Evolutionary conservation across 2,888 invertebrate species (phyloP), one percentile per base, ranked within the genome.

Genomic region (Protula sp.): DNA sequence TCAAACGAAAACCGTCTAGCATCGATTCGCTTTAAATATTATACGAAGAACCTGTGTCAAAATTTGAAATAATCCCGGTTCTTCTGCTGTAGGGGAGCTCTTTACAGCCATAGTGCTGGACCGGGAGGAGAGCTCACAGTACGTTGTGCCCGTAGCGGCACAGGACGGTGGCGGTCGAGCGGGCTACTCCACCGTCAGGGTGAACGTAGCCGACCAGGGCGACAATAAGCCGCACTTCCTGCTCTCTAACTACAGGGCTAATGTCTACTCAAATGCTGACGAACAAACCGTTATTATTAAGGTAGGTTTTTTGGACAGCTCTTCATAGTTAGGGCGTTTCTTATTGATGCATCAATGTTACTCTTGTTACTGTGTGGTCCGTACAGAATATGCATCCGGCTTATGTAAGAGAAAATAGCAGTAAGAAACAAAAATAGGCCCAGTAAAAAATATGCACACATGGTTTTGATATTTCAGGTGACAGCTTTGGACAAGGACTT

Each of bases 121-220:
- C 52, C 50, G 65, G 2, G 68, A 95, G 83, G 78, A 84, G 22
- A 85, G 85, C 59, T 22, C 58, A 22, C 51, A 55, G 28, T 62
- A 64, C 59, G 27, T 47, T n/a, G 67, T 82, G 28, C 74, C 78
- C 3, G 70, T 82, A 45, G 73, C 76, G 9, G 82, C 79, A 47
- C 70, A 74, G 31, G 82, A 82, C 65, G 77, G 78, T 64, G 82
- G 82, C 3, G 79, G 80, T 29, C 69, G 73, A 45, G 31, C 57
- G 19, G 67, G 65, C 27, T 58, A 65, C 58, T 52, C 74, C 4
- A 68, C 59, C 24, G 69, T 78, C 1, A 67, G 70, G 26, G 67
- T 79, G 47, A 69, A 67, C 14, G 71, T 81, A 28, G 72, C 70
- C 9, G 81, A 81, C 68, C 72, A 74, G 59, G 81, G 81, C 63